Conservation (phyloP, 2,888 invertebrate genomes). For the Cheilosia urbana region DNA sequence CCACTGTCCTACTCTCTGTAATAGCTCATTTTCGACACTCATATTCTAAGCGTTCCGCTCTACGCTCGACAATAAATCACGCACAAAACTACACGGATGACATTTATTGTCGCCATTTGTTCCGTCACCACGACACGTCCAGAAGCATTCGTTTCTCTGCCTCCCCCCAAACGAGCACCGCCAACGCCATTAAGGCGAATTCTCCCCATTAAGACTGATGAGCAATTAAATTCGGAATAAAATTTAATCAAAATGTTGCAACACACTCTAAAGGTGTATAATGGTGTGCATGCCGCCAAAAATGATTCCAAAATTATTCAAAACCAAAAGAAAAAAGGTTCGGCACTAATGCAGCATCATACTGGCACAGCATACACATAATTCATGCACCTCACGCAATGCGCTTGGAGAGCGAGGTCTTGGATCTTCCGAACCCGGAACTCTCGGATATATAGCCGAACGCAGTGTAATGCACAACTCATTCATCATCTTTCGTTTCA, state of each 20-base stretch:
- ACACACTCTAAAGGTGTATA: too few relatives aligned
- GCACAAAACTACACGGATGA: constrained; percentile 56
- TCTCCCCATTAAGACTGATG: constrained; percentile 6
- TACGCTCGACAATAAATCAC: constrained; percentile 55
- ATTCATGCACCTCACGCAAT: constrained; percentile 62
- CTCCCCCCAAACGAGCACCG: not conserved
- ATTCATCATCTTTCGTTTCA: constrained; percentile 71
- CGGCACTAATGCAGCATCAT: constrained; percentile 33
- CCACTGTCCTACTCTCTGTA: not conserved
- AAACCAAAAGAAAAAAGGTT: constrained; percentile 36
- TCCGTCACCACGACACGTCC: constrained; percentile 26
- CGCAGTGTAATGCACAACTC: constrained; percentile 38
- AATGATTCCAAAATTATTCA: not conserved
- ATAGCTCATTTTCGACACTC: constrained; percentile 62
- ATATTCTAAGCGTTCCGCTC: constrained; percentile 28
- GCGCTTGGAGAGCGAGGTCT: constrained; percentile 15
- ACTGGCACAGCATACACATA: constrained; percentile 28
- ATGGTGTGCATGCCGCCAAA: not conserved
- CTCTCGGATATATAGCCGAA: constrained; percentile 42
- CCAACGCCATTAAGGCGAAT: constrained; percentile 15
- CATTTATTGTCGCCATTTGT: constrained; percentile 57
- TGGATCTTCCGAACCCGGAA: constrained; percentile 63
- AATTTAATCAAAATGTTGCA: constrained; percentile 27
- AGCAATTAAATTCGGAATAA: constrained; percentile 40
- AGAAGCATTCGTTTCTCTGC: not conserved